A percentile compares a stretch with the other conserved stretches of the same genome.
Evolutionary conservation across 1,140 invertebrate genomes (phyloP).

Genomic region (Scaptomyza pallida): DNA sequence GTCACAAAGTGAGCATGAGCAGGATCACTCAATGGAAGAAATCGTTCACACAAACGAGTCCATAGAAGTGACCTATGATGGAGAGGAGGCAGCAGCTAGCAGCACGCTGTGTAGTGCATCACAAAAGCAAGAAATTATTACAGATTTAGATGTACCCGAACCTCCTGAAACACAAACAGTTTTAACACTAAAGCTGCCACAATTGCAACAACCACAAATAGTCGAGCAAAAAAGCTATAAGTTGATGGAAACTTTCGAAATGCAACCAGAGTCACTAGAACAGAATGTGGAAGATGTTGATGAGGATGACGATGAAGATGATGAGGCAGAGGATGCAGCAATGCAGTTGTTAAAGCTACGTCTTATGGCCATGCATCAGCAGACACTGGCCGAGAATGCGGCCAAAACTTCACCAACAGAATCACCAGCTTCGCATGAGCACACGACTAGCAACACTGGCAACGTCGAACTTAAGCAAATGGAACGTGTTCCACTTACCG

Average conservation of each 20-base stretch:
- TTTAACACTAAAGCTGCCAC: constrained; percentile 33
- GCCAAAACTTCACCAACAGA: constrained; percentile 61
- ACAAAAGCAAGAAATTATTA: constrained; percentile 45
- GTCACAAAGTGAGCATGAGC: constrained; percentile 61
- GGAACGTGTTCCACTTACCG: constrained; percentile 69
- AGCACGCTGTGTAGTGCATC: constrained; percentile 29
- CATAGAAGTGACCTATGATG: constrained; percentile 72
- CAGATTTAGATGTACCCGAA: constrained; percentile 51
- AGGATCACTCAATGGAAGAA: constrained; percentile 79
- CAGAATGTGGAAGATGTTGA: constrained; percentile 31
- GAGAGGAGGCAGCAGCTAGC: constrained; percentile 40
- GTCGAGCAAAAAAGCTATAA: constrained; percentile 48
- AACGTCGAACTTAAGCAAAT: constrained; percentile 67
- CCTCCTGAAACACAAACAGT: constrained; percentile 1
- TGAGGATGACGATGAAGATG: constrained; percentile 47
- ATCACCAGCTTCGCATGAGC: constrained; percentile 14
- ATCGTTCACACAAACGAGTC: constrained; percentile 76
- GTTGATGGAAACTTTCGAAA: constrained; percentile 35
- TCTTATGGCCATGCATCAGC: constrained; percentile 68
- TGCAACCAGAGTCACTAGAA: constrained; percentile 54
- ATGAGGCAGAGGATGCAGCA: constrained; percentile 68
- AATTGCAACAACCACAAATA: constrained; percentile 37
- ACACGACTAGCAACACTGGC: neutral
- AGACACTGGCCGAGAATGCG: constrained; percentile 36
- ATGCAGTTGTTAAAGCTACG: constrained; percentile 72